Evolutionary conservation across 2,888 invertebrate species (phyloP).

Genomic region (Drosophila anomalata): DNA sequence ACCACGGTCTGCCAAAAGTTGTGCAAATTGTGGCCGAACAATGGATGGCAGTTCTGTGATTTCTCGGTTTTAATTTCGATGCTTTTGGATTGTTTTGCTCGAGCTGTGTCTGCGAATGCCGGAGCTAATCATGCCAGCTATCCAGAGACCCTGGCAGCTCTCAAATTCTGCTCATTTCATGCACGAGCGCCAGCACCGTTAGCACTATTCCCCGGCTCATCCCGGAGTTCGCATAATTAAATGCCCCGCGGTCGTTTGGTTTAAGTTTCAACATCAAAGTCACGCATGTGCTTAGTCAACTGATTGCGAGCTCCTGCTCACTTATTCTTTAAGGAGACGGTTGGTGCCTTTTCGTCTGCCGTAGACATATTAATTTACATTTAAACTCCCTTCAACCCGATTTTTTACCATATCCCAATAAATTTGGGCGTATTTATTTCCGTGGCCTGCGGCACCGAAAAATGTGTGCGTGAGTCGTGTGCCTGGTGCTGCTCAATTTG

Average conservation of each 20-base stretch:
- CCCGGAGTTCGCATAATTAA: constrained; percentile 49
- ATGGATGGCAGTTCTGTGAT: constrained; percentile 65
- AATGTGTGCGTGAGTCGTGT: constrained; percentile 23
- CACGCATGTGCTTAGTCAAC: constrained; percentile 18
- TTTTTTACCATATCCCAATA: constrained; percentile 9
- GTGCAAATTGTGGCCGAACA: constrained; percentile 72
- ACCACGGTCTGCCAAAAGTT: constrained; percentile 72
- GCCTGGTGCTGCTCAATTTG: constrained; percentile 69
- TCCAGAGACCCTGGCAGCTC: constrained; percentile 11
- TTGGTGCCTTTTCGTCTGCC: constrained; percentile 29
- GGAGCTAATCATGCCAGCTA: constrained; percentile 57
- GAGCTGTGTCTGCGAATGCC: constrained; percentile 14
- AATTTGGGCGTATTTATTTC: constrained; percentile 12
- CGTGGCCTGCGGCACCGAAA: constrained; percentile 20
- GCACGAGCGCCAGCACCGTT: constrained; percentile 19
- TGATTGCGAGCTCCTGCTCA: constrained; percentile 10
- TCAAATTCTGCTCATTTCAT: constrained; percentile 16
- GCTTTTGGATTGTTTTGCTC: constrained; percentile 50
- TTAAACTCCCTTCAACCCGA: background rate
- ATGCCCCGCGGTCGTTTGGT: constrained; percentile 26
- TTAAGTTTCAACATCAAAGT: constrained; percentile 49
- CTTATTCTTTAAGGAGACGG: constrained; percentile 24
- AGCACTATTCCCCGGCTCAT: constrained; percentile 7
- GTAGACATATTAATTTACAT: constrained; percentile 43
- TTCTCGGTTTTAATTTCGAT: constrained; percentile 69